Conservation (phyloP, 2,113 vertebrate species). For the Myiozetetes cayanensis region DNA sequence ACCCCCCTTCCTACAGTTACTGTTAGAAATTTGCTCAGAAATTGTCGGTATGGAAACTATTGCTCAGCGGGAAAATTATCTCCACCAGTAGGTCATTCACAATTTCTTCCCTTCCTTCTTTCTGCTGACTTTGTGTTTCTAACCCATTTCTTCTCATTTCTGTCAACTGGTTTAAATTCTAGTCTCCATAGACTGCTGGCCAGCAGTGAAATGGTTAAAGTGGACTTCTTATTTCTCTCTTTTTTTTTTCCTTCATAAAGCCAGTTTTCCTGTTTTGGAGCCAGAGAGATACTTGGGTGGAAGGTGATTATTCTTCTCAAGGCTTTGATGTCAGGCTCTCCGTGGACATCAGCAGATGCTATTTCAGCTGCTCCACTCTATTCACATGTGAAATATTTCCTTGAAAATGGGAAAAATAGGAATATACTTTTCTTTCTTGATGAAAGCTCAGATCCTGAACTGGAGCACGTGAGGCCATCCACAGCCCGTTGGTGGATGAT, state of each 20-base stretch:
- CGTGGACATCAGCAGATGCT: background rate
- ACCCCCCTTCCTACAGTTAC: background rate
- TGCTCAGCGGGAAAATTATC: background rate
- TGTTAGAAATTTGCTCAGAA: background rate
- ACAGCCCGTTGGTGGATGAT: background rate
- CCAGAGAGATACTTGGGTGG: background rate
- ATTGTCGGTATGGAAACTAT: constrained; percentile 2
- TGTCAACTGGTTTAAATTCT: background rate
- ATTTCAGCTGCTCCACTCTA: background rate
- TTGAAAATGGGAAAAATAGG: background rate
- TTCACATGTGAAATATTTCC: background rate
- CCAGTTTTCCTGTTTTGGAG: background rate
- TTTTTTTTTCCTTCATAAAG: background rate
- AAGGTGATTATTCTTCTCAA: background rate
- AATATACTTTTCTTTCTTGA: background rate
- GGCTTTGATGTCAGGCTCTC: background rate
- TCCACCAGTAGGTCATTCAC: background rate
- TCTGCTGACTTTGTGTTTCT: background rate
- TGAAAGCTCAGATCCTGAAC: background rate
- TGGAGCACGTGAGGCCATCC: background rate
- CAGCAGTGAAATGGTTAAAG: background rate
- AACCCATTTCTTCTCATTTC: background rate
- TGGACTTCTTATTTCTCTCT: background rate
- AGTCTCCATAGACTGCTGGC: background rate
- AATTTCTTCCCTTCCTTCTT: background rate